A percentile compares a stretch with the other conserved stretches of the same genome.
phyloP scores from a whole-genome alignment of 2,888 invertebrate genomes.

The Melanotus villosus region DNA sequence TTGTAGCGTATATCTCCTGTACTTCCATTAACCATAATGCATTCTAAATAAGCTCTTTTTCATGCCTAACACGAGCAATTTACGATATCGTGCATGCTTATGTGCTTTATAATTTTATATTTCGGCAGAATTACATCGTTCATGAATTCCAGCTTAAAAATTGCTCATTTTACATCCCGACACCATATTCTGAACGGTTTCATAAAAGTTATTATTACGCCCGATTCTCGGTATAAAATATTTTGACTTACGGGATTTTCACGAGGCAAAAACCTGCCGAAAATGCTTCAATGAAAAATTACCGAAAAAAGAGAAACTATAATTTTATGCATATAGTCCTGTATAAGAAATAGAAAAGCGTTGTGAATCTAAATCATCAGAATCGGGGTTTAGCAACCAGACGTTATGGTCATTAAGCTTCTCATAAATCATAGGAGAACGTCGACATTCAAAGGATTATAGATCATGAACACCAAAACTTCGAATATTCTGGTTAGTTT shows the following conservation, averaged over 20 bases:
- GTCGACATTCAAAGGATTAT: constrained; percentile 20
- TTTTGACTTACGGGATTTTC: no score
- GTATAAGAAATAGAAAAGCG: background rate
- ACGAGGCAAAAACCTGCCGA: no score
- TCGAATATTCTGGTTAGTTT: no score
- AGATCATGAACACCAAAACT: constrained; percentile 12
- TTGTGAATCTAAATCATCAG: background rate
- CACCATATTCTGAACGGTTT: no score
- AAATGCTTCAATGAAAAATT: background rate
- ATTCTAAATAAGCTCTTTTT: constrained; percentile 9
- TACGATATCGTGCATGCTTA: background rate
- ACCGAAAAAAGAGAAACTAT: background rate
- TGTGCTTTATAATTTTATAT: background rate
- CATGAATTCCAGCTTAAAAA: no score
- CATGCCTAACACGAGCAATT: background rate
- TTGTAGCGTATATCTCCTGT: constrained; percentile 10
- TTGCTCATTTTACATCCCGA: background rate
- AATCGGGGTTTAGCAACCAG: background rate
- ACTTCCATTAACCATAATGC: constrained; percentile 16
- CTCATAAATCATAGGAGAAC: constrained; percentile 17
- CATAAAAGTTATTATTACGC: no score
- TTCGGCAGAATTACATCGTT: no score
- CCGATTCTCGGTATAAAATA: no score
- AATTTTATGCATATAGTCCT: background rate
- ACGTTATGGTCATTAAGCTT: constrained; percentile 19